phyloP scores from a whole-genome alignment of 2,888 invertebrate genomes.

The Autographa pulchrina region DNA sequence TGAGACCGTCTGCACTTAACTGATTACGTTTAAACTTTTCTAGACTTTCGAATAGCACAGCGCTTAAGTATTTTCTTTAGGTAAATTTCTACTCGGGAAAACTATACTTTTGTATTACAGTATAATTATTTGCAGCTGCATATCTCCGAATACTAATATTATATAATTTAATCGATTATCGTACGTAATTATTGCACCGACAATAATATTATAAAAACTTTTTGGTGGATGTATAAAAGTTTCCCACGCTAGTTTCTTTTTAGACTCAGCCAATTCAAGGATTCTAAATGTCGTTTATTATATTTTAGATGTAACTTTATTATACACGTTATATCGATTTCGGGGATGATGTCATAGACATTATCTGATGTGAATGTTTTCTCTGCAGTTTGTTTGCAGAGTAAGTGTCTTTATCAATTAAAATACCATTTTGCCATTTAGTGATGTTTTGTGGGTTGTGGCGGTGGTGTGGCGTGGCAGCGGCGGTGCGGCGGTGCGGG shows the following conservation, averaged over 20 bases:
- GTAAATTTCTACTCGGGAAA: not conserved
- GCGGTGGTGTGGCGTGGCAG: slow-evolving; percentile 17
- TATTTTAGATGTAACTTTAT: not conserved
- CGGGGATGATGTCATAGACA: not conserved
- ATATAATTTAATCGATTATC: not conserved
- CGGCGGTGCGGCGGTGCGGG: slow-evolving; percentile 19
- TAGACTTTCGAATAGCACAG: not conserved
- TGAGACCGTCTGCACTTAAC: slow-evolving; percentile 1
- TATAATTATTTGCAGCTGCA: not conserved
- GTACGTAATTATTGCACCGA: not conserved
- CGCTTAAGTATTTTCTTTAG: not conserved
- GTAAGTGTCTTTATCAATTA: not conserved
- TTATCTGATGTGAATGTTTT: not conserved
- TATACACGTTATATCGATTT: not conserved
- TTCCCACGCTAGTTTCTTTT: not conserved
- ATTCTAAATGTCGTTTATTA: not conserved
- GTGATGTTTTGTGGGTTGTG: not conserved
- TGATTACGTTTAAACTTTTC: slow-evolving; percentile 1
- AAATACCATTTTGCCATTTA: slow-evolving; percentile 2
- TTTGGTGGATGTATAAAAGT: not conserved
- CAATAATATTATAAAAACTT: not conserved
- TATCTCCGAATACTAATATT: too few relatives aligned
- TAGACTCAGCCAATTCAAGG: not conserved
- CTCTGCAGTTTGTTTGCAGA: not conserved
- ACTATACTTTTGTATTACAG: not conserved